Conservation (phyloP, 2,113 vertebrate species). For the Poeciliopsis occidentalis region DNA sequence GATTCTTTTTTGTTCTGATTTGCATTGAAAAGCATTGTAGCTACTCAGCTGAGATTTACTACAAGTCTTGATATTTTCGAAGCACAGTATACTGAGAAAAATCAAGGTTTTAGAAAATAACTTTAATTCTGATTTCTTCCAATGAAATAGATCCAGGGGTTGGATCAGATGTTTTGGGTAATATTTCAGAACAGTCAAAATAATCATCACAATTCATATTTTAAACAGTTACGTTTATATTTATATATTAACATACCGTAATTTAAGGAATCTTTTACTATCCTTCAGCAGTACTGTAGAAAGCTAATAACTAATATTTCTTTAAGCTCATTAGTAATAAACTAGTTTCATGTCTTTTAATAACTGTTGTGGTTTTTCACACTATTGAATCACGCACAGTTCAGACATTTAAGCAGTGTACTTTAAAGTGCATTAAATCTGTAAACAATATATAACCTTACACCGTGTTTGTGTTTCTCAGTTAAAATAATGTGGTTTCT, state of each 20-base stretch:
- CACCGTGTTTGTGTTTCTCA: neutral
- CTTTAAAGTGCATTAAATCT: neutral
- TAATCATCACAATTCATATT: neutral
- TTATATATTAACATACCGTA: neutral
- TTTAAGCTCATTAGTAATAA: neutral
- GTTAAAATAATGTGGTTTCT: neutral
- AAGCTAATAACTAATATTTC: neutral
- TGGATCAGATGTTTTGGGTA: neutral
- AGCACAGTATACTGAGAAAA: neutral
- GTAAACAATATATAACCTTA: neutral
- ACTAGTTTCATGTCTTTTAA: neutral
- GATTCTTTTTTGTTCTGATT: neutral
- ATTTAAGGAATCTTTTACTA: neutral
- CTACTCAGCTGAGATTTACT: neutral
- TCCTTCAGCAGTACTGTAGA: constrained; percentile 3
- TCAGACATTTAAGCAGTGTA: neutral
- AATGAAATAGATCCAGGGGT: neutral
- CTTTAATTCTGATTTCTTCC: neutral
- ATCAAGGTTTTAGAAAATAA: neutral
- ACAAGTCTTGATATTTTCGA: neutral
- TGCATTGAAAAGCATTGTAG: neutral
- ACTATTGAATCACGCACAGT: neutral
- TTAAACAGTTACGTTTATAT: neutral
- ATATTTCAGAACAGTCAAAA: neutral
- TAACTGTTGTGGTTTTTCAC: neutral